phyloP scores from a whole-genome alignment of 1,140 invertebrate genomes.

The Papilio helenus region DNA sequence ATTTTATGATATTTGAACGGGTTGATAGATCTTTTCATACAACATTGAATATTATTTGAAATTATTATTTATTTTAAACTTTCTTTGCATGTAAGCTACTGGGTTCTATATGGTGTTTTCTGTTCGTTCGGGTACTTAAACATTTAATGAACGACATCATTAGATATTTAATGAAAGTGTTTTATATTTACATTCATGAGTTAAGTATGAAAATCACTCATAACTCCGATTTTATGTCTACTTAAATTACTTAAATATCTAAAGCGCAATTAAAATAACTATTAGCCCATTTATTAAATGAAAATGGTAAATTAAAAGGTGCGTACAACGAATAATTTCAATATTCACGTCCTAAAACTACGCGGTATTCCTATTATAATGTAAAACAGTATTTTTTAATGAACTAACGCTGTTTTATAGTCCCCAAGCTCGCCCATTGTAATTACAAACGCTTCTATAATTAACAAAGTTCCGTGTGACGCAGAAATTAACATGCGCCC shows the following conservation, averaged over 20 bases:
- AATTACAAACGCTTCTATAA: conserved; percentile 47
- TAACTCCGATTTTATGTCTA: background rate
- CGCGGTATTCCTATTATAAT: conserved; percentile 40
- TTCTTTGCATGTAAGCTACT: background rate
- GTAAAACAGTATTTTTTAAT: conserved; percentile 45
- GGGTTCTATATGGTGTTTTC: background rate
- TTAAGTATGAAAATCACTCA: background rate
- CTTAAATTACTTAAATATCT: conserved; percentile 17
- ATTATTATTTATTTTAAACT: background rate
- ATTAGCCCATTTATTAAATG: conserved; percentile 22
- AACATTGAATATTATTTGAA: background rate
- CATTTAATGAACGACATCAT: background rate
- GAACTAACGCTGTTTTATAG: conserved; percentile 49
- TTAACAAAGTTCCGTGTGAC: conserved; percentile 47
- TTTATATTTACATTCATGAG: conserved; percentile 18
- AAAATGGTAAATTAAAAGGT: conserved; percentile 33
- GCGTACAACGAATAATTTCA: conserved; percentile 33
- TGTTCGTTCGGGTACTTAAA: background rate
- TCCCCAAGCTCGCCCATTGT: conserved; percentile 46
- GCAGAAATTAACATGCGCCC: conserved; percentile 44
- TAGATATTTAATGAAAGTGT: background rate
- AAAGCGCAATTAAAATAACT: conserved; percentile 12
- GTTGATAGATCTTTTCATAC: background rate
- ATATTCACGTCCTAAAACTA: conserved; percentile 39
- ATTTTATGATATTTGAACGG: background rate